These are phyloP conservation scores for Lagopus muta DNA, from an alignment of 2,113 vertebrate genomes.

Conservation along the genomic window DNA sequence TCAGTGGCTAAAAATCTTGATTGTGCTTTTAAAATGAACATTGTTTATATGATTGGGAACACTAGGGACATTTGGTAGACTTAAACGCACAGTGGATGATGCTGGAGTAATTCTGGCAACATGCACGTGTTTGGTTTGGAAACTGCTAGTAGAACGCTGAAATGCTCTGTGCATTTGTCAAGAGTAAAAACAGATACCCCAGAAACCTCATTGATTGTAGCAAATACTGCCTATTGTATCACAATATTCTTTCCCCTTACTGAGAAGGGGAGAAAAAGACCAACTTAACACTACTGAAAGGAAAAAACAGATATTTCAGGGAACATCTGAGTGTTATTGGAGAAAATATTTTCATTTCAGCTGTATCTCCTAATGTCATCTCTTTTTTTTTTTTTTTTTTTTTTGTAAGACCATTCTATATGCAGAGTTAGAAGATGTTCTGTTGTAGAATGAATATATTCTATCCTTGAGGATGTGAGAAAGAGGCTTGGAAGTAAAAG, in stretches of 20 bases:
- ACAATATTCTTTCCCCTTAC: fast-evolving
- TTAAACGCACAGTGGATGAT: neutral
- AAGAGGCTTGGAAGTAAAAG: neutral
- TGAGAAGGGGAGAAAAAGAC: neutral
- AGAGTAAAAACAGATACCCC: too few relatives aligned
- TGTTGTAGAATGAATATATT: neutral
- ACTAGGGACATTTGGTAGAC: fast-evolving
- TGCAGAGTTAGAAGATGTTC: neutral
- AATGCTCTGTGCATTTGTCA: neutral
- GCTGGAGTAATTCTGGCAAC: neutral
- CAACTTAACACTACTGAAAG: fast-evolving
- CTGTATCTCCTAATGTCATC: fast-evolving
- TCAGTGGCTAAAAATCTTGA: neutral
- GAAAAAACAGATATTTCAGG: neutral
- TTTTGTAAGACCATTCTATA: neutral
- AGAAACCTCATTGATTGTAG: neutral
- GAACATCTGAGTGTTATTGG: neutral
- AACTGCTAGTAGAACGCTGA: fast-evolving
- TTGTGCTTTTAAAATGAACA: neutral
- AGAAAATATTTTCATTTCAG: neutral
- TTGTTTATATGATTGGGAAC: neutral
- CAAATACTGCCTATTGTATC: fast-evolving
- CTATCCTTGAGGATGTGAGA: neutral
- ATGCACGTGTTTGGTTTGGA: neutral
- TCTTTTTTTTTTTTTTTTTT: neutral